These are phyloP conservation scores for Mycteria americana DNA, from an alignment of 2,797 vertebrate genomes.

Conservation along the genomic window DNA sequence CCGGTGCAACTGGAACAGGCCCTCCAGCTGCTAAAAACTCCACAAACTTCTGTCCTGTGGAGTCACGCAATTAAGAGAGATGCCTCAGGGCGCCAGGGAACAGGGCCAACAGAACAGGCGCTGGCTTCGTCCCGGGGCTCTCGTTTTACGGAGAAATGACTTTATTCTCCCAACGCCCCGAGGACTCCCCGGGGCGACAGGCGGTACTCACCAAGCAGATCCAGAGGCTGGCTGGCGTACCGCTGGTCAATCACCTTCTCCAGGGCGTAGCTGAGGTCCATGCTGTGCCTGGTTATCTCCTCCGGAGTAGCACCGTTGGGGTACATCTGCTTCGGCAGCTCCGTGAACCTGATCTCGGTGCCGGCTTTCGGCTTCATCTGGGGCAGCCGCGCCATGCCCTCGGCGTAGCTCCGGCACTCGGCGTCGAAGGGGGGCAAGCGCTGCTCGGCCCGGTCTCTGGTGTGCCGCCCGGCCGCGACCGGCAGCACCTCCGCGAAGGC, in stretches of 20 bases:
- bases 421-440: constrained; percentile 81
- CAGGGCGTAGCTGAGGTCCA: constrained; percentile 92
- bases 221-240: constrained; percentile 79
- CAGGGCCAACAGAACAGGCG: accelerated
- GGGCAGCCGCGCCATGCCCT: constrained; percentile 89
- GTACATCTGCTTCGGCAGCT: constrained; percentile 85
- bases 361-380: constrained; percentile 88
- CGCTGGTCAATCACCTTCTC: constrained; percentile 81
- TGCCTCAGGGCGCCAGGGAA: accelerated
- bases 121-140: accelerated
- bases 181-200: accelerated
- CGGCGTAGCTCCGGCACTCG: constrained; percentile 89
- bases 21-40: not conserved
- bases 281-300: constrained; percentile 90
- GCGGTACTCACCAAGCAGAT: constrained; percentile 83
- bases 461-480: constrained; percentile 79
- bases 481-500: constrained; percentile 91
- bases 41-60: not conserved
- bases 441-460: constrained; percentile 83
- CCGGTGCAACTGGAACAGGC: not conserved
- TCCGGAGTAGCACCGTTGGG: constrained; percentile 88
- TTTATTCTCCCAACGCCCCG: accelerated
- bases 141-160: accelerated
- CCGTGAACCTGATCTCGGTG: constrained; percentile 90
- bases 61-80: no score